Conservation (phyloP, 2,888 invertebrate genomes). For the Apotomis capreana region DNA sequence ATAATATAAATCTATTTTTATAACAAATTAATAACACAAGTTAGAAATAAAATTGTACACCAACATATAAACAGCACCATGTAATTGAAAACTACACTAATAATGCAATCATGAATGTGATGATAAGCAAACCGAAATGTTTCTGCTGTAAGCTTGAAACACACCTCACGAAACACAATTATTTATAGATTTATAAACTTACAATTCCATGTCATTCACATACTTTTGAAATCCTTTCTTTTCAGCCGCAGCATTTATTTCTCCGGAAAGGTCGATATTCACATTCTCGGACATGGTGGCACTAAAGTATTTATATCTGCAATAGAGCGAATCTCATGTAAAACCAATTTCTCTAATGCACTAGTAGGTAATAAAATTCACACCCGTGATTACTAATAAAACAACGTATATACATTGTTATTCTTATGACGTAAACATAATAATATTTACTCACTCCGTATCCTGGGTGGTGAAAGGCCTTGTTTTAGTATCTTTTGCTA, state of each 20-base stretch:
- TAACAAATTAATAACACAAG: no score
- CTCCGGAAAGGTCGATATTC: conserved; percentile 77
- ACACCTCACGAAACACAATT: conserved; percentile 51
- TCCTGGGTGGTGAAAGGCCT: neutral
- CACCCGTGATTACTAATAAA: no score
- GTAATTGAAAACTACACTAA: conserved; percentile 6
- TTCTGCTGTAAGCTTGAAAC: conserved; percentile 49
- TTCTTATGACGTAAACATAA: neutral
- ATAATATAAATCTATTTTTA: no score
- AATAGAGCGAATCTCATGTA: neutral
- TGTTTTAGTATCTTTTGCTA: neutral
- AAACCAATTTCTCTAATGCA: neutral
- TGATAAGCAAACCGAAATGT: conserved; percentile 46
- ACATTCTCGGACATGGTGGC: conserved; percentile 75
- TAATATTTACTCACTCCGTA: neutral
- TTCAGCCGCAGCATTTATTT: conserved; percentile 74
- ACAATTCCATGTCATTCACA: conserved; percentile 80
- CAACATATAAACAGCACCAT: neutral
- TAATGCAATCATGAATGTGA: conserved; percentile 14
- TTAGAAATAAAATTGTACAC: neutral
- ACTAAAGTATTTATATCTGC: neutral
- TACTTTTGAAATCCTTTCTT: conserved; percentile 81
- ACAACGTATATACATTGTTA: no score
- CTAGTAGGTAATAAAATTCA: neutral
- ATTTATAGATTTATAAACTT: conserved; percentile 58